Conservation (phyloP, 2,113 vertebrate species). For the Steatornis caripensis region DNA sequence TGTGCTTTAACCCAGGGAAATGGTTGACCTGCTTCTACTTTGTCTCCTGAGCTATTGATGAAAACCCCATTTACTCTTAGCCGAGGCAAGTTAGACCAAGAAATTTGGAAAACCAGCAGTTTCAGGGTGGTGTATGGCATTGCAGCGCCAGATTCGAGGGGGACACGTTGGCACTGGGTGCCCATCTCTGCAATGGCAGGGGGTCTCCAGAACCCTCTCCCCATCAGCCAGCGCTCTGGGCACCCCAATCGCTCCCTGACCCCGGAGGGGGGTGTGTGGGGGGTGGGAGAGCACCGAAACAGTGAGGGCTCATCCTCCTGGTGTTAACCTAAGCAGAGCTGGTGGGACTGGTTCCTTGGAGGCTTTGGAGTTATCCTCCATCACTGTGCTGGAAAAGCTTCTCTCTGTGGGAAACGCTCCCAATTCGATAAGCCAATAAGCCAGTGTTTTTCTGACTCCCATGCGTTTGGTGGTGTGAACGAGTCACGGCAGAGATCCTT, state of each 20-base stretch:
- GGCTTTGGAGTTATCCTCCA: background rate
- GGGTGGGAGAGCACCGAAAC: background rate
- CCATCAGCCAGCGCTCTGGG: background rate
- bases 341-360: background rate
- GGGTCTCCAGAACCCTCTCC: no score
- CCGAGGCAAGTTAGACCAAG: background rate
- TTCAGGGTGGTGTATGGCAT: background rate
- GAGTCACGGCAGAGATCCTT: background rate
- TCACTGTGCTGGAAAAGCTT: background rate
- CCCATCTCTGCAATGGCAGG: background rate
- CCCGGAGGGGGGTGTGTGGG: no score
- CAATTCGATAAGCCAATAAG: background rate
- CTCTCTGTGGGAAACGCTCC: background rate
- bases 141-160: fast-evolving
- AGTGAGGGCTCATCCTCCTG: background rate
- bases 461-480: background rate
- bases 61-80: background rate
- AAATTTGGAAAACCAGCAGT: background rate
- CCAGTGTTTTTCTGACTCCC: background rate
- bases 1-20: background rate
- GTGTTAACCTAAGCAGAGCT: background rate
- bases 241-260: fast-evolving
- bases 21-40: background rate
- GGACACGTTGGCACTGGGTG: fast-evolving
- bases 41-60: background rate